These are phyloP conservation scores for Penaeus vannamei DNA, from an alignment of 1,140 invertebrate genomes.

Conservation along the genomic window DNA sequence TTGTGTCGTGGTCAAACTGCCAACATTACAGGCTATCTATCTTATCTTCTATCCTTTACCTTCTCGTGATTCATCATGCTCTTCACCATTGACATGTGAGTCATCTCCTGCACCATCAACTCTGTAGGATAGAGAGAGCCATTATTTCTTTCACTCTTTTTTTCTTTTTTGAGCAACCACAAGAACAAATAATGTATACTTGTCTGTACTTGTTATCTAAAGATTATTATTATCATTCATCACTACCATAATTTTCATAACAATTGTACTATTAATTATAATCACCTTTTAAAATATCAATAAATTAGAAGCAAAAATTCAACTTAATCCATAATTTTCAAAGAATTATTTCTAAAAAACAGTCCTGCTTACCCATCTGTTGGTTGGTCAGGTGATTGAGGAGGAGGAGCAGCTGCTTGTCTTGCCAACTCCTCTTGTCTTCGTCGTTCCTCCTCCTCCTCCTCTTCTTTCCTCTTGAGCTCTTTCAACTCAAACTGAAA, in stretches of 20 bases:
- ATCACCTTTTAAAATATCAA: too few relatives aligned
- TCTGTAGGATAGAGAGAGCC: slow-evolving; percentile 41
- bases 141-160: not conserved
- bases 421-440: slow-evolving; percentile 78
- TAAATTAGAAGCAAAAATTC: too few relatives aligned
- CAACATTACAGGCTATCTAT: not conserved
- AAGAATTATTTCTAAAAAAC: not conserved
- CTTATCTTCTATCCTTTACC: slow-evolving; percentile 44
- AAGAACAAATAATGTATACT: not conserved
- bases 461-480: slow-evolving; percentile 89
- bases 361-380: slow-evolving; percentile 46
- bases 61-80: slow-evolving; percentile 66
- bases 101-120: slow-evolving; percentile 62
- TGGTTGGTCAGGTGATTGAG: slow-evolving; percentile 57
- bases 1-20: not conserved
- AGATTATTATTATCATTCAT: too few relatives aligned
- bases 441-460: slow-evolving; percentile 78
- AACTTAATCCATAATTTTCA: too few relatives aligned
- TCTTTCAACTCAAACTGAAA: slow-evolving; percentile 97
- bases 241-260: too few relatives aligned
- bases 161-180: not conserved
- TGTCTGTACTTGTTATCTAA: not conserved
- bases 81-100: slow-evolving; percentile 61
- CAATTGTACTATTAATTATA: too few relatives aligned
- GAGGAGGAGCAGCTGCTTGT: slow-evolving; percentile 77